phyloP scores from a whole-genome alignment of 2,888 invertebrate genomes.

The Eupithecia pulchellata region DNA sequence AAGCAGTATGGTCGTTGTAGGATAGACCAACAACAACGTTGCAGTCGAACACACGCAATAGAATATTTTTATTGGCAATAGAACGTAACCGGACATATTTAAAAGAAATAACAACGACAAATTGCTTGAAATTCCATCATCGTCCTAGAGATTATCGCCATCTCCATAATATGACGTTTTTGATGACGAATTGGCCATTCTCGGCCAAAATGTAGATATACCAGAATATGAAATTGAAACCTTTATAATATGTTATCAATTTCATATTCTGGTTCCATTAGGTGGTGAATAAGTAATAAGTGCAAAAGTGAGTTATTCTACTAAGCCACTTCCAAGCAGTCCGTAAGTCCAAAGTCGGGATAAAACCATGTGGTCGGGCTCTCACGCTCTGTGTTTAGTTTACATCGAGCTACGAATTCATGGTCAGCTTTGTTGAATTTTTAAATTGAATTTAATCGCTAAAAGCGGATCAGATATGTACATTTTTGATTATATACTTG shows the following conservation, averaged over 20 bases:
- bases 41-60: too few species aligned
- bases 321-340: slow-evolving; percentile 35
- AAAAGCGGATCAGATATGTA: neutral
- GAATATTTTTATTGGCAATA: too few species aligned
- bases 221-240: neutral
- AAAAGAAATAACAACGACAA: too few species aligned
- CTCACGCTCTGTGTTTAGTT: slow-evolving; percentile 39
- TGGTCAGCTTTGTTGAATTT: neutral
- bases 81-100: too few species aligned
- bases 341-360: slow-evolving; percentile 30
- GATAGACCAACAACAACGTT: too few species aligned
- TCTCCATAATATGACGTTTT: neutral
- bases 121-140: too few species aligned
- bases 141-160: too few species aligned
- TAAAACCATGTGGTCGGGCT: slow-evolving; percentile 35
- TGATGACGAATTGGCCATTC: neutral
- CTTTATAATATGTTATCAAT: too few species aligned
- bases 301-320: slow-evolving; percentile 38
- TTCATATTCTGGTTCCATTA: too few species aligned
- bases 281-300: slow-evolving; percentile 23
- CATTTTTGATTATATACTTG: neutral
- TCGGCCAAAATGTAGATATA: neutral
- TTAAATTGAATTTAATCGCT: neutral
- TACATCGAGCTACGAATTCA: slow-evolving; percentile 32
- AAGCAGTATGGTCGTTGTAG: too few species aligned